Evolutionary conservation across 2,888 invertebrate species (phyloP), one percentile per base, ranked within the genome.

Genomic region (Anaspis maculata): DNA sequence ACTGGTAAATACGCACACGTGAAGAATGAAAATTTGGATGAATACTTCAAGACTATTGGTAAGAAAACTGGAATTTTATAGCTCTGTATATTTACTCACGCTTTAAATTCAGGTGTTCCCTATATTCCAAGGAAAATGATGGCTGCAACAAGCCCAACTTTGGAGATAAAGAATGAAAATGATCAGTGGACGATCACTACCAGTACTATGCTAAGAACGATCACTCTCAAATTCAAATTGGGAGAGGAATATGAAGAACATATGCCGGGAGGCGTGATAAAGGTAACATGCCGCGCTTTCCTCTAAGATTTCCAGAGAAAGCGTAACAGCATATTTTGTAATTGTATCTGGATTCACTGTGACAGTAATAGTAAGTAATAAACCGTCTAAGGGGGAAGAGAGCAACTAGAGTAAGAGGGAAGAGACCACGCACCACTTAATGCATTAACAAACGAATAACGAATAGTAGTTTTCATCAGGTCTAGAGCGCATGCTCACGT

Each of bases 101-200:
- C 4, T 5, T 22, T 23, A 25, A 14, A 32, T n/a, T n/a, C n/a
- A 79, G 79, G 79, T 44, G 76, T 80, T 1, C 79, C 79, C 23
- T 79, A 68, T 44, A 65, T 80, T 54, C 72, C 73, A 1, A 67
- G 79, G 39, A 77, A 77, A 66, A 74, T 79, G 73, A 77, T 79
- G 73, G 51, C 65, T 12, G 61, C 72, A 52, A 69, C 76, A 23
- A 75, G 71, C 36, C 79, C 79, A 3, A 52, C 68, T 2, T 64
- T 80, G 66, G 74, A 76, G 59, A 74, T 80, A 14, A 55, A 57
- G 11, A 47, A 60, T 25, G 71, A 75, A 25, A 70, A 67, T 30
- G 74, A 74, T 2, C 61, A 60, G 27, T 78, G 77, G 74, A 69
- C 66, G 0, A 71, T 79, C 14, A 73, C 72, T 43, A 73, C 68